Base-by-base conservation (phyloP, 2,797 vertebrate genomes). In the Epinephelus coioides region DNA sequence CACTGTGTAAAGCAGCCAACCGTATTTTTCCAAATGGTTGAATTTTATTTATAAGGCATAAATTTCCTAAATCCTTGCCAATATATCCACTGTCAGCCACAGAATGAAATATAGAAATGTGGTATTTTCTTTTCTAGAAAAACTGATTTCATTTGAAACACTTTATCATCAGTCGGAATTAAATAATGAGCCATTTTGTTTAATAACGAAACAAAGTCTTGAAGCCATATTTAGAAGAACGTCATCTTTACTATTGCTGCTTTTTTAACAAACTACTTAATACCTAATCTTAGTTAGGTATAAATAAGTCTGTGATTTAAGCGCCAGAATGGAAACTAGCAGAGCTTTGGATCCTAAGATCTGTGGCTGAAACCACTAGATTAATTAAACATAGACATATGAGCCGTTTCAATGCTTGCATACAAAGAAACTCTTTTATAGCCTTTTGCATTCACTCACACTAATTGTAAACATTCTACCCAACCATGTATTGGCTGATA, bases 1-100 rank as follows among this genome's bases (percentile, higher is more conserved):
- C 91, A 82, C 77, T 89, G 92, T 93, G 83, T 92, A 93, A 94
- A 91, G 82, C 87, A 83, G 84, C 89, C 76, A 78, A 79, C 84
- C 81, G 30, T 92, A 88, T 94, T 93, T 91, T 90, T 90, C 89
- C 85, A 91, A 89, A 69, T 88, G 89, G 86, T 91, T 89, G 75
- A 57, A 85, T 94, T 94, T 92, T 89, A 94, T 95, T 95, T 91
- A 91, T 79, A 74, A 89, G 73, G 91, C 91, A 93, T 91, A 93
- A 88, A 91, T 95, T 95, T 94, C 87, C 87, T 87, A 89, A 91
- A 88, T 83, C 62, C 84, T 86, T 81, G 88, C 91, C 94, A 92
- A 83, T 82, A 92, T 69, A 65, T 88, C 56, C 75, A 73, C 63
- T 74, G 73, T 81, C 86, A 73, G 69, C 21, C 70, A 82, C 21